Evolutionary conservation across 2,113 vertebrate species (phyloP), one percentile per base, ranked within the genome.

Genomic region (Polyodon spathula): DNA sequence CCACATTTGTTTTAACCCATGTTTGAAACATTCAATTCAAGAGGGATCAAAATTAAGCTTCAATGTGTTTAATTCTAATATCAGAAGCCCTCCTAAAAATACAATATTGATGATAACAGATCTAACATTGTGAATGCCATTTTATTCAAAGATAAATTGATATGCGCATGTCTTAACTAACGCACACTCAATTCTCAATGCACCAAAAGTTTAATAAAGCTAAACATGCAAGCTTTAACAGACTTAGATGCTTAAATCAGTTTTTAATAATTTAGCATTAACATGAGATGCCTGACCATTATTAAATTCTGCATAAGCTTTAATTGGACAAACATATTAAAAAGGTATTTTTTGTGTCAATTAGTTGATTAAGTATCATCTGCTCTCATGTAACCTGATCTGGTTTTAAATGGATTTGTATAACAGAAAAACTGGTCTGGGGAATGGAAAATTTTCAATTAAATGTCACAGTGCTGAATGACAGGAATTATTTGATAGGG

Each of bases 361-460:
- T 97, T 93, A 95, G 86, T 88, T 93, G 90, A 95, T 92, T 89
- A 91, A 87, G 86, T 87, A 80, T 89, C 84, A 82, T 82, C 84
- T 85, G 76, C 74, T 88, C 85, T 81, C 81, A 71, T 69, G 89
- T 84, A 90, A 93, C 86, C 74, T 75, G 84, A 93, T 88, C 89
- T 39, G 61, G 76, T 77, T 80, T 83, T 84, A 90, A 91, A 89
- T 66, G 78, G 88, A 86, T 90, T 88, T 90, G 85, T 90, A 90
- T 89, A 85, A 89, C 84, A 75, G 78, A 77, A 66, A 73, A 72
- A 80, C 63, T 68, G 73, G 83, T 76, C 65, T 60, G 72, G 69
- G 72, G 79, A 79, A 82, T 77, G 80, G 85, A 71, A 82, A 83
- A 84, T 88, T 92, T 89, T 90, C 88, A 90, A 92, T 93, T 91